A percentile compares a stretch with the other conserved stretches of the same genome.
Conservation (phyloP, 1,140 invertebrate species). For the Psilanteris sp. region DNA sequence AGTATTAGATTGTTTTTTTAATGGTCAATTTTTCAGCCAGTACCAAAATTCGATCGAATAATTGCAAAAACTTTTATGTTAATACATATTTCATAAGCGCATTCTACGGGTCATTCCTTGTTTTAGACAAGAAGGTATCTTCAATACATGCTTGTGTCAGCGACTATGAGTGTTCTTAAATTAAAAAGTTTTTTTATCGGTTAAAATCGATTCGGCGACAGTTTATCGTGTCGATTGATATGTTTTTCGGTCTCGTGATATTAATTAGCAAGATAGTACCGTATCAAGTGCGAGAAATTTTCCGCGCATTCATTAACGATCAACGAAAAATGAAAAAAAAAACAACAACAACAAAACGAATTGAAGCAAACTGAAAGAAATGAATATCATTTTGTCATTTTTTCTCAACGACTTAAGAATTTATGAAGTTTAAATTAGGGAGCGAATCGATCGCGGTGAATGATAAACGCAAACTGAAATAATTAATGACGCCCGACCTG, state of each 20-base stretch:
- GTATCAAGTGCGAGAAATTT: background rate
- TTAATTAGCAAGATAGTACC: slow-evolving; percentile 22
- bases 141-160: slow-evolving; percentile 42
- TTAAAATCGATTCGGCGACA: slow-evolving; percentile 49
- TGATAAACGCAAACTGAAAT: slow-evolving; percentile 28
- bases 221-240: slow-evolving; percentile 43
- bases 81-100: background rate
- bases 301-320: slow-evolving; percentile 3
- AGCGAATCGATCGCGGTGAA: slow-evolving; percentile 11
- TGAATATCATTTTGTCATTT: no score
- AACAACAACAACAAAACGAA: no score
- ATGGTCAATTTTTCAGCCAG: no score
- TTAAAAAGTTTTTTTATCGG: slow-evolving; percentile 40
- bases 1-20: no score
- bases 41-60: no score
- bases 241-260: slow-evolving; percentile 21
- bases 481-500: slow-evolving; percentile 13
- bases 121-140: slow-evolving; percentile 32
- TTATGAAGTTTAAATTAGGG: slow-evolving; percentile 18
- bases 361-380: no score
- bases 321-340: background rate
- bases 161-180: slow-evolving; percentile 39
- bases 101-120: slow-evolving; percentile 4
- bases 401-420: no score
- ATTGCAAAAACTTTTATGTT: no score